Base-by-base conservation (phyloP, 2,113 vertebrate genomes). In the Siniperca chuatsi region DNA sequence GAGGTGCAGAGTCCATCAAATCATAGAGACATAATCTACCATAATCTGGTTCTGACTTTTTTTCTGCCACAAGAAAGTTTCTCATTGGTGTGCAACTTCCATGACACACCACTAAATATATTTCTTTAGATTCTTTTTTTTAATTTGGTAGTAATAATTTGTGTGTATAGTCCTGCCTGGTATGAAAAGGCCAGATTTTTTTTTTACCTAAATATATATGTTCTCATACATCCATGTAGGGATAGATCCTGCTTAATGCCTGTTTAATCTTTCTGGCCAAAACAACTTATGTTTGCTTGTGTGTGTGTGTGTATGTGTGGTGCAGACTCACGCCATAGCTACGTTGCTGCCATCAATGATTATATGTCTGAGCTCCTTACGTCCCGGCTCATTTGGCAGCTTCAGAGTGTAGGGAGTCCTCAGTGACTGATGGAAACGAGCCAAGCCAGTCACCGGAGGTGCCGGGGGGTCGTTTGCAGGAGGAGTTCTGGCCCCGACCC, bases 311-410 rank as follows among this genome's bases (percentile, higher is more conserved):
- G 15, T 21, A 6, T 23, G 25, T 65, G 60, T 66, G 25, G 1
- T 33, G 60, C 60, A 81, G 44, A 99, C 98, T 98, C 93, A 99
- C 98, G 97, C 94, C 92, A 99, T 98, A 0, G 98, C 98, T 84
- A 99, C 97, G 50, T 99, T 99, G 95, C 98, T 99, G 82, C 98
- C 98, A 29, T 99, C 98, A 66, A 99, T 99, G 87, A 99, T 97
- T 29, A 99, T 93, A 78, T 99, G 97, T 37, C 97, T 96, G 77
- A 99, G 95, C 48, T 96, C 94, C 0, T 77, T 91, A 50, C 89
- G 94, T 20, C 98, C 98, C 0, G 97, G 97, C 82, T 98, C 97
- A 7, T 98, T 98, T 52, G 96, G 97, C 90, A 99, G 92, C 72
- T 97, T 96, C 92, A 99, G 93, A 21, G 87, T 95, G 93, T 97